Base-by-base conservation (phyloP, 2,797 vertebrate species). In the Danio choprae region DNA sequence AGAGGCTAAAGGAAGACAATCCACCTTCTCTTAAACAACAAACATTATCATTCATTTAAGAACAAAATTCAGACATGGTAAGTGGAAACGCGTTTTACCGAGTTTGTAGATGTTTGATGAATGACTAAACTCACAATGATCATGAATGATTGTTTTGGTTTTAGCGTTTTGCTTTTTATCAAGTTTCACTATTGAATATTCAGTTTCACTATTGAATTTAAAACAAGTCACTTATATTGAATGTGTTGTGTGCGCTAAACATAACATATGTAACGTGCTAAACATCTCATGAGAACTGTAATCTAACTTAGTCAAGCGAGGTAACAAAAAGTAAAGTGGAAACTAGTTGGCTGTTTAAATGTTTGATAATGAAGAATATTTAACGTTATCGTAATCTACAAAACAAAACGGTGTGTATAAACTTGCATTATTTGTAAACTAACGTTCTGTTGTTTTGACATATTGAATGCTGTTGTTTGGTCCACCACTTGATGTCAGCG, bases 401-500 rank as follows among this genome's bases (percentile, higher is more conserved):
- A 29, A 76, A 43, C 4, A 41, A 73, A 29, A n/a, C 53, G 16
- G 12, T n/a, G 22, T 55, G 29, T 20, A 4, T 40, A 70, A 20
- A 29, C 29, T 6, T n/a, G 15, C 8, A n/a, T 51, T 0, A 9
- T 70, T 79, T 62, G 5, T 60, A 2, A 40, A 59, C 3, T 48
- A 1, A 5, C 11, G 74, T 59, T 13, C 3, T 1, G 6, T 2
- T 4, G 2, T 22, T 6, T 29, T 6, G 3, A 15, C 53, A 4
- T 3, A 16, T 16, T 46, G 3, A 16, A 13, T 4, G 5, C 16
- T 40, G 18, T 9, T 4, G 2, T 46, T 6, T 64, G 50, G 38
- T 59, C 4, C 46, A 11, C 82, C 82, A 74, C 74, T 73, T 73
- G 82, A 78, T 84, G 82, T 48, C 82, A 74, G 44, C 8, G 22